Evolutionary conservation across 2,888 invertebrate species (phyloP), one percentile per base, ranked within the genome.

Genomic region (Deroplatys truncata): DNA sequence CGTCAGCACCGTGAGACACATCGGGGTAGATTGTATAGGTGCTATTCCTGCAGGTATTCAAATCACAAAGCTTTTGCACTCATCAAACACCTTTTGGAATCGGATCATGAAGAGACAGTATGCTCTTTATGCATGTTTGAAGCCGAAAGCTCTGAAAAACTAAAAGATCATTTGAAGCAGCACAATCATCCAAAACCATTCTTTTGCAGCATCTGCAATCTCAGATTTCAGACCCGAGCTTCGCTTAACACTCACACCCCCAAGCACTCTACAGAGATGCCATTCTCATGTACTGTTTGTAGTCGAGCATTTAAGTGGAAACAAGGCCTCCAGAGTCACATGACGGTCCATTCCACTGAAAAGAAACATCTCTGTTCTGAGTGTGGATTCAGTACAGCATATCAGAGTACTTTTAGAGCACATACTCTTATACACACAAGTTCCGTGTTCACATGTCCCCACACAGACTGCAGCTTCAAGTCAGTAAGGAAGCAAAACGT

Each of bases 281-380:
- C 95, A 1, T 95, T 94, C 92, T 93, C 93, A 0, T 95, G 95
- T 91, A 92, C 93, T 3, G 93, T 94, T 72, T 95, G 95, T 91
- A 92, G 93, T 25, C 93, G 94, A 90, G 94, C 94, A 0, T 95
- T 95, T 92, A 95, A 95, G 91, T 95, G 95, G 95, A 95, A 95
- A 88, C 95, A 95, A 91, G 94, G 95, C 0, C 92, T 95, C 0
- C 94, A 93, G 90, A 94, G 94, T 56, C 95, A 95, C 91, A 93
- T 95, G 92, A 93, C 94, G 91, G 92, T 93, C 82, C 93, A 95
- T 91, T 94, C 94, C 88, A 93, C 93, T n/a, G 92, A 92, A 29
- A 95, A 95, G 90, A 94, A 94, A 89, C 94, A 95, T 92, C 92
- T 95, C 8, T 95, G 95, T 92, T 95, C 95, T 92, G 93, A 95